A percentile compares a stretch with the other conserved stretches of the same genome.
phyloP scores from a whole-genome alignment of 2,113 vertebrate genomes.

The Stigmatopora argus region DNA sequence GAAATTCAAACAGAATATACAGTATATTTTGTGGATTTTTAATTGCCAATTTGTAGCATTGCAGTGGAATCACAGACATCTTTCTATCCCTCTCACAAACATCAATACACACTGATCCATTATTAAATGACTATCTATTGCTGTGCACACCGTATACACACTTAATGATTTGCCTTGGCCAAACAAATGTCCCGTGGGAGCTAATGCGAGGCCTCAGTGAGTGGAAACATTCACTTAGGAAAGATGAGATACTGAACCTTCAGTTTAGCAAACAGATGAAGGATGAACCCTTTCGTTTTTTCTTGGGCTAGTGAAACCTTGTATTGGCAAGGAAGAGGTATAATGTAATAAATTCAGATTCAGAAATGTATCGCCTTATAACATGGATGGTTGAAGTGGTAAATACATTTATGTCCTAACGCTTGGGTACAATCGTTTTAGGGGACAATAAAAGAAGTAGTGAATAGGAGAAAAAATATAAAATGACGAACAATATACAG shows the following conservation, averaged over 20 bases:
- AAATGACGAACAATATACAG: too few relatives aligned
- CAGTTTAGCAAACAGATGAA: not conserved
- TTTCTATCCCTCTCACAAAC: not conserved
- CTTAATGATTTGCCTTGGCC: not conserved
- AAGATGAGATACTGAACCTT: not conserved
- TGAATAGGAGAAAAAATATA: not conserved
- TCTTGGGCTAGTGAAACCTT: not conserved
- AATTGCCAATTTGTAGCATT: not conserved
- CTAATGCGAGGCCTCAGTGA: not conserved
- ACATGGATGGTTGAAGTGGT: not conserved
- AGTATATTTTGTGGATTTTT: not conserved
- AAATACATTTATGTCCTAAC: not conserved
- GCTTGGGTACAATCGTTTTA: not conserved
- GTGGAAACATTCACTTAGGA: not conserved
- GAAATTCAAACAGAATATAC: not conserved
- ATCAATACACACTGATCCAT: not conserved
- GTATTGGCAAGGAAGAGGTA: not conserved
- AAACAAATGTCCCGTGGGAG: not conserved
- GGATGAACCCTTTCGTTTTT: not conserved
- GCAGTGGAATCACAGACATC: not conserved
- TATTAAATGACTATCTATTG: constrained; percentile 1
- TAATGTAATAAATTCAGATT: not conserved
- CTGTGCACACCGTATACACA: not conserved
- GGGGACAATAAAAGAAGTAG: not conserved
- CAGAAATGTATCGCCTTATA: not conserved